Base-by-base conservation (phyloP, 2,888 invertebrate genomes). In the Drosophila bunnanda region DNA sequence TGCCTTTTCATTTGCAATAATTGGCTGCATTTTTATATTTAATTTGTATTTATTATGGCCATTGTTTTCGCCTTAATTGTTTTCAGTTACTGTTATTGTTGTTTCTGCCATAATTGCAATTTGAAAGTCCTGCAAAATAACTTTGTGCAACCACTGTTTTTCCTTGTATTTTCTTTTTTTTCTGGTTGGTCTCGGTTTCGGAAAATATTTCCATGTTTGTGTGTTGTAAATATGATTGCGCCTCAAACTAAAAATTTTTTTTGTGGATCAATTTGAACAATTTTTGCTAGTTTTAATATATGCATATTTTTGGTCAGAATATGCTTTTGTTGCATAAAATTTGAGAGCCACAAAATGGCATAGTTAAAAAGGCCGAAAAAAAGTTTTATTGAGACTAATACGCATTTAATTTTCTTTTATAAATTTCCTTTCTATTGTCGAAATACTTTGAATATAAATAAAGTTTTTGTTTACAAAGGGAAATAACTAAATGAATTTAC, bases 71-170 rank as follows among this genome's bases (percentile, higher is more conserved):
- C 36, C 66, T 15, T 53, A 10, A 69, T 48, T 70, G 36, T 56
- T 32, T 57, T 32, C 36, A 34, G 32, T 60, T 61, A 65, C 59
- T 50, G 55, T 72, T 73, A 64, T 38, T 54, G 41, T 53, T 17
- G 25, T 43, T 54, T 10, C 22, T 46, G 30, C n/a, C 48, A 70
- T 61, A 77, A 79, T 81, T 77, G 58, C 74, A 72, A 43, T 60
- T 72, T 71, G 57, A 77, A 78, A 75, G 56, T 71, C 48, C 43
- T 71, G 66, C 68, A 64, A 48, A 78, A 77, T 73, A 82, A 73
- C 50, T 65, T 39, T 66, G 25, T 1, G 15, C 46, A 56, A 39
- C 36, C 48, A 20, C 48, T 13, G 17, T 13, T 48, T 12, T 30
- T 30, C 53, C 61, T 60, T 52, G 57, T 13, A 25, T 30, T 64